Evolutionary conservation across 1,140 invertebrate species (phyloP).

Genomic region (Orius insidiosus): DNA sequence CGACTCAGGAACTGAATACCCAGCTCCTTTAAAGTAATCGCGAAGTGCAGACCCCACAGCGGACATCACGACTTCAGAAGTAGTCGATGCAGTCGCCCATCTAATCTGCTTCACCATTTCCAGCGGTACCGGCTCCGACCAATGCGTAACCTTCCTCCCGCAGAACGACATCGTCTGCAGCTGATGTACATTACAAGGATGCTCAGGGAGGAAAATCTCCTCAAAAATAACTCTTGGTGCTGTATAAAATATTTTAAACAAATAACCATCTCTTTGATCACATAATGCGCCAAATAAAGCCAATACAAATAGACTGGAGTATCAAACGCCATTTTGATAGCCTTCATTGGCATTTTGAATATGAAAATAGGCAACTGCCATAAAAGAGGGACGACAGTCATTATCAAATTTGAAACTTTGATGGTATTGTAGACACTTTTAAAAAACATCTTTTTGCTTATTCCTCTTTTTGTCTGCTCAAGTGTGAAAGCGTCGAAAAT

Average conservation of each 20-base stretch:
- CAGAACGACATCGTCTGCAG: slow-evolving; percentile 51
- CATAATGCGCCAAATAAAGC: slow-evolving; percentile 35
- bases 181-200: slow-evolving; percentile 23
- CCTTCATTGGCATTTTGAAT: not conserved
- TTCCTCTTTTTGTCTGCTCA: not conserved
- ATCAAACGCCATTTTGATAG: slow-evolving; percentile 2
- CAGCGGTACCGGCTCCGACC: slow-evolving; percentile 46
- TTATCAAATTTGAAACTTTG: not conserved
- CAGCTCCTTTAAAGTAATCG: slow-evolving; percentile 36
- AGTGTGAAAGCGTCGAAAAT: not conserved
- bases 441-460: too few relatives aligned
- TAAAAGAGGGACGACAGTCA: not conserved
- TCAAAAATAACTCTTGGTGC: slow-evolving; percentile 39
- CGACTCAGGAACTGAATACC: slow-evolving; percentile 28
- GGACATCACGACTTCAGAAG: slow-evolving; percentile 47
- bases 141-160: slow-evolving; percentile 58
- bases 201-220: slow-evolving; percentile 23
- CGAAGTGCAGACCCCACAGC: slow-evolving; percentile 40
- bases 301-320: slow-evolving; percentile 12
- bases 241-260: slow-evolving; percentile 23
- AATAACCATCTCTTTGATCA: slow-evolving; percentile 34
- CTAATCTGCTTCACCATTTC: slow-evolving; percentile 35
- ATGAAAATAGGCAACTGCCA: not conserved
- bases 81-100: slow-evolving; percentile 38
- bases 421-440: too few relatives aligned